A percentile compares a stretch with the other conserved stretches of the same genome.
These are phyloP conservation scores for Drosophila ohnishii DNA, from an alignment of 1,140 invertebrate species.

Conservation along the genomic window DNA sequence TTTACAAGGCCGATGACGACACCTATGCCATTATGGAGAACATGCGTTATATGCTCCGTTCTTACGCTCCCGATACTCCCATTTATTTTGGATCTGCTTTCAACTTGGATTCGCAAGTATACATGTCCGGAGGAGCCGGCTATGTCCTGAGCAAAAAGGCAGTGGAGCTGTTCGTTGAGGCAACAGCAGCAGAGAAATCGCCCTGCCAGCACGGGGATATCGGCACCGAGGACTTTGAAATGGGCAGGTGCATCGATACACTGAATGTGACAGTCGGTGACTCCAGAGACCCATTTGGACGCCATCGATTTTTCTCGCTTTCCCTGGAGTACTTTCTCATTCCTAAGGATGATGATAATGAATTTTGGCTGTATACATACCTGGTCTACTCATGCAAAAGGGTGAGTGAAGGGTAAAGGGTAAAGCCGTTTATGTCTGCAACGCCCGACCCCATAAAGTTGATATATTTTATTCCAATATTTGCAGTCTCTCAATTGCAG, in stretches of 20 bases:
- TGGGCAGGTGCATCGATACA: constrained; percentile 94
- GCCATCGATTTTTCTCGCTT: constrained; percentile 81
- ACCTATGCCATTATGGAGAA: constrained; percentile 97
- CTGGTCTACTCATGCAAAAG: constrained; percentile 9
- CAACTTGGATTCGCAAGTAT: constrained; percentile 90
- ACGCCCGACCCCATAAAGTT: no score
- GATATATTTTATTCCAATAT: no score
- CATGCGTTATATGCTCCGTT: constrained; percentile 92
- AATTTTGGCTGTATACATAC: constrained; percentile 36
- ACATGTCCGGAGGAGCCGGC: constrained; percentile 97
- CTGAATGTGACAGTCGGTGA: constrained; percentile 93
- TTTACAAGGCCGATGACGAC: constrained; percentile 97
- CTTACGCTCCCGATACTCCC: constrained; percentile 87
- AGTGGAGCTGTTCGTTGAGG: constrained; percentile 87
- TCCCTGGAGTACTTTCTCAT: constrained; percentile 26
- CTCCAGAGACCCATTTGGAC: constrained; percentile 93
- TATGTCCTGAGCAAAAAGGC: constrained; percentile 94
- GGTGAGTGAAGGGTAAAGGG: constrained; percentile 13
- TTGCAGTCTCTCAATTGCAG: no score
- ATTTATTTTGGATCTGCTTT: constrained; percentile 95
- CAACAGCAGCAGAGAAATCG: constrained; percentile 87
- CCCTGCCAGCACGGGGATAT: constrained; percentile 87
- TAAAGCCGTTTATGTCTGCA: no score
- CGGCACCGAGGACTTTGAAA: constrained; percentile 95
- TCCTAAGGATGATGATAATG: constrained; percentile 1